Evolutionary conservation across 1,140 invertebrate genomes (phyloP), one percentile per base, ranked within the genome.

Genomic region (Melipona quadrifasciata): DNA sequence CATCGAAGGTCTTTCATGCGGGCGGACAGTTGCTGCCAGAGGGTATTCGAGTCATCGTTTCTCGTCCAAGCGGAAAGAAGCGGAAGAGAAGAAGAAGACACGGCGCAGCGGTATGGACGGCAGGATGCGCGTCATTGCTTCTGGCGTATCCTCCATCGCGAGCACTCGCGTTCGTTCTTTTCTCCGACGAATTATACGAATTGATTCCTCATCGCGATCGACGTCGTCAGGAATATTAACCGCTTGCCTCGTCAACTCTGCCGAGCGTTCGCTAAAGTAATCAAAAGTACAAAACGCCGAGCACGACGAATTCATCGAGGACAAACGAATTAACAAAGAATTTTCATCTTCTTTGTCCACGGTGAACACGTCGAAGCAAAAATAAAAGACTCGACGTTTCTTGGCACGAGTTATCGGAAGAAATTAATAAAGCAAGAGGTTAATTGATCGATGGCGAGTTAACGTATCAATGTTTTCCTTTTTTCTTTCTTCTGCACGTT

Each of bases 1-100:
- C 79, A 77, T 83, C 67, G 83, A 85, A 82, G 76, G 64, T 83
- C 87, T 89, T 85, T 88, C 86, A 85, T 81, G 81, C 86, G 74
- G 58, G 61, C 72, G 83, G 84, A 82, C 86, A 83, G 71, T 74
- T 67, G 76, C n/a, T 70, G 84, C 84, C 79, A 75, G 80, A 70
- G 79, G 84, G 80, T 68, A 87, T 75, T 57, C 84, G 61, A 86
- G 72, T 82, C 86, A 77, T 83, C 80, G 27, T 84, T 85, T 61
- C 67, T 81, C 72, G 68, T 39, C 53, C 72, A 85, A 88, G 80
- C 65, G 84, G 65, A 90, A 86, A 88, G 57, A 64, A 61, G 81
- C 70, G 58, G 74, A 51, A 17, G 27, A 47, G 58, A 47, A 65
- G 55, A 58, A 27, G 73, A 27, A 55, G 34, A 21, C 31, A 47